Evolutionary conservation across 2,113 vertebrate genomes (phyloP).

Genomic region (Thomomys bottae): DNA sequence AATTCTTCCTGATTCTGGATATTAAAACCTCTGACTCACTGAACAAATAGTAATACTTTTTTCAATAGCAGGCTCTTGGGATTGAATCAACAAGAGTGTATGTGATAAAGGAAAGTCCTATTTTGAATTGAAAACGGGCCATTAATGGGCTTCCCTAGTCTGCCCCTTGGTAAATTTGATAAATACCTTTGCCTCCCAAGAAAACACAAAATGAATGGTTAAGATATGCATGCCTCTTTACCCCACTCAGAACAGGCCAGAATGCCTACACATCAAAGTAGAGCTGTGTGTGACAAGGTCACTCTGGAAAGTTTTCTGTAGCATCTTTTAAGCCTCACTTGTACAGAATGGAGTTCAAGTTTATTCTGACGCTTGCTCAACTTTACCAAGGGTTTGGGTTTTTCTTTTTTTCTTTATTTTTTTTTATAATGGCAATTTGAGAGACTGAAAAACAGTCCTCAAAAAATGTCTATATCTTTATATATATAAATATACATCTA

Average conservation of each 20-base stretch:
- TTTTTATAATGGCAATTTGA: slow-evolving; percentile 29
- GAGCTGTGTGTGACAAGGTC: not conserved
- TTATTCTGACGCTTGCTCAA: not conserved
- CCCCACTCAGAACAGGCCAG: slow-evolving; percentile 37
- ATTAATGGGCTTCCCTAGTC: slow-evolving; percentile 12
- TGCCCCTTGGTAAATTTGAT: slow-evolving; percentile 34
- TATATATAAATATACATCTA: not conserved
- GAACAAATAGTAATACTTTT: not conserved
- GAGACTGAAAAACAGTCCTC: not conserved
- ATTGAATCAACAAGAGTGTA: not conserved
- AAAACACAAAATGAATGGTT: slow-evolving; percentile 39
- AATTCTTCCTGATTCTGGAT: slow-evolving; percentile 1
- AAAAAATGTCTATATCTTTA: not conserved
- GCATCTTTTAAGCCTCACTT: not conserved
- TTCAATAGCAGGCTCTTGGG: not conserved
- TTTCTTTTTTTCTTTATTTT: not conserved
- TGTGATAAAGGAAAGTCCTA: slow-evolving; percentile 36
- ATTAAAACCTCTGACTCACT: not conserved
- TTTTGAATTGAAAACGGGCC: slow-evolving; percentile 8
- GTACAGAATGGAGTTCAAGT: not conserved
- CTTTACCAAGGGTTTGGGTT: not conserved
- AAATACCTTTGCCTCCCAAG: slow-evolving; percentile 25
- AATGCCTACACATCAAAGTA: not conserved
- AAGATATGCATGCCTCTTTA: slow-evolving; percentile 14
- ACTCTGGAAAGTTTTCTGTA: slow-evolving; percentile 22